These are phyloP conservation scores for Priocnemis perturbator DNA, from an alignment of 2,888 invertebrate genomes.

Conservation along the genomic window DNA sequence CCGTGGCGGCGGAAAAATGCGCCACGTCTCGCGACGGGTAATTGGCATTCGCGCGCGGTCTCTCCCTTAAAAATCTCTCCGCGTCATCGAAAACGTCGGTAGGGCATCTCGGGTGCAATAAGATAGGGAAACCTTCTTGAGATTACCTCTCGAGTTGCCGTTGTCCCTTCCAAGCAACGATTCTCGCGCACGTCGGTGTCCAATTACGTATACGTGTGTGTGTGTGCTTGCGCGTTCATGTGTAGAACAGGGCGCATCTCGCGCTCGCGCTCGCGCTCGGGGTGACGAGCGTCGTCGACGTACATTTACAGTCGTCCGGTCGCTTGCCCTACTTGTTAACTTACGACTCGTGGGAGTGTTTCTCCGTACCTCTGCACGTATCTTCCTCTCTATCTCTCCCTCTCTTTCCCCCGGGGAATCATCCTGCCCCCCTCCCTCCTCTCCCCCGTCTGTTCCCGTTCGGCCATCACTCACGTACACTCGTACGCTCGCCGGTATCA, in stretches of 20 bases:
- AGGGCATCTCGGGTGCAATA: slow-evolving; percentile 37
- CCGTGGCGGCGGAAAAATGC: too few relatives aligned
- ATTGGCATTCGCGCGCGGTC: not conserved
- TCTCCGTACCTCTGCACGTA: not conserved
- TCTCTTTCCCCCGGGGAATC: not conserved
- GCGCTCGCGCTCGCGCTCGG: not conserved
- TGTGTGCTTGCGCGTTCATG: slow-evolving; percentile 25
- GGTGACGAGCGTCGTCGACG: slow-evolving; percentile 6
- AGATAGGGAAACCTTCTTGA: slow-evolving; percentile 59
- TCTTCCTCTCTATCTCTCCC: slow-evolving; percentile 1
- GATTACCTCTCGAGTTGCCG: slow-evolving; percentile 55
- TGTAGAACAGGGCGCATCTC: slow-evolving; percentile 6
- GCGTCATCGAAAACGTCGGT: slow-evolving; percentile 21
- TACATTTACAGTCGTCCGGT: not conserved
- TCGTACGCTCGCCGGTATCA: slow-evolving; percentile 6
- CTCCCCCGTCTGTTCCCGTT: not conserved
- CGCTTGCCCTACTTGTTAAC: not conserved
- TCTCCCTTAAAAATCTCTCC: too few relatives aligned
- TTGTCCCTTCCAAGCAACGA: slow-evolving; percentile 53
- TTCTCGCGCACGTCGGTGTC: slow-evolving; percentile 47
- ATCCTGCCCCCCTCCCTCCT: not conserved
- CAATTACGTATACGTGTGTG: slow-evolving; percentile 48
- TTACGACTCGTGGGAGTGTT: too few relatives aligned
- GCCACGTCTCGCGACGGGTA: too few relatives aligned
- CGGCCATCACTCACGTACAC: not conserved